A percentile compares a stretch with the other conserved stretches of the same genome.
phyloP scores from a whole-genome alignment of 2,888 invertebrate genomes.

The Acrocera orbiculus region DNA sequence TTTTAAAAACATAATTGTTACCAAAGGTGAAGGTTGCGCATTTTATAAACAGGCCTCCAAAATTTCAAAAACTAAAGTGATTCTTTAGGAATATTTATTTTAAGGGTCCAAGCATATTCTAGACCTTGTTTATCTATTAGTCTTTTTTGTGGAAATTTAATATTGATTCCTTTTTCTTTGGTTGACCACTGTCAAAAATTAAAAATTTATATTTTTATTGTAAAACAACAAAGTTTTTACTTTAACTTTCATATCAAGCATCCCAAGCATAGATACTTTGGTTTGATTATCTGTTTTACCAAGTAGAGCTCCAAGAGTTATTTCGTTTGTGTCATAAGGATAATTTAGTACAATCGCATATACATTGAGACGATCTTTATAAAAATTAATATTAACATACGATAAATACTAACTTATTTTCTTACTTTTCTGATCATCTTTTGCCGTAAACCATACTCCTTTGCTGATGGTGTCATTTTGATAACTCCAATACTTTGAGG shows the following conservation, averaged over 20 bases:
- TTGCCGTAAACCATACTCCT: slow-evolving; percentile 57
- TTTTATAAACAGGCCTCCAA: too few relatives aligned
- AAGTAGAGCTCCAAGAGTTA: slow-evolving; percentile 32
- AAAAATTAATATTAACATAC: slow-evolving; percentile 13
- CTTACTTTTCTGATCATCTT: slow-evolving; percentile 18
- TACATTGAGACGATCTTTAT: slow-evolving; percentile 23
- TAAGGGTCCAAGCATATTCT: slow-evolving; percentile 27
- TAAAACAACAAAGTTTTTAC: slow-evolving; percentile 11
- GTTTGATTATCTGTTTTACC: slow-evolving; percentile 20
- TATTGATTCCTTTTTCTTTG: slow-evolving; percentile 16
- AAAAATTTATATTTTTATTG: background rate
- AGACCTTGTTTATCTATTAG: slow-evolving; percentile 23
- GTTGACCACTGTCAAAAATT: slow-evolving; percentile 19
- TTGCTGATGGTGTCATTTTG: slow-evolving; percentile 65
- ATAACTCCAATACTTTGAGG: slow-evolving; percentile 52
- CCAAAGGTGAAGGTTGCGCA: too few relatives aligned
- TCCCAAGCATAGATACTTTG: slow-evolving; percentile 37
- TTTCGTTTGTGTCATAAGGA: slow-evolving; percentile 41
- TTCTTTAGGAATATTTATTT: slow-evolving; percentile 20
- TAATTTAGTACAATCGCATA: slow-evolving; percentile 55
- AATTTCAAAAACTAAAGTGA: too few relatives aligned
- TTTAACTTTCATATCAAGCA: slow-evolving; percentile 19
- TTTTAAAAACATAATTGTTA: too few relatives aligned
- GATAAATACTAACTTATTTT: background rate
- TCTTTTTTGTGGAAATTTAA: slow-evolving; percentile 25